Conservation (phyloP, 2,113 vertebrate genomes). For the Rhinolophus ferrumequinum region DNA sequence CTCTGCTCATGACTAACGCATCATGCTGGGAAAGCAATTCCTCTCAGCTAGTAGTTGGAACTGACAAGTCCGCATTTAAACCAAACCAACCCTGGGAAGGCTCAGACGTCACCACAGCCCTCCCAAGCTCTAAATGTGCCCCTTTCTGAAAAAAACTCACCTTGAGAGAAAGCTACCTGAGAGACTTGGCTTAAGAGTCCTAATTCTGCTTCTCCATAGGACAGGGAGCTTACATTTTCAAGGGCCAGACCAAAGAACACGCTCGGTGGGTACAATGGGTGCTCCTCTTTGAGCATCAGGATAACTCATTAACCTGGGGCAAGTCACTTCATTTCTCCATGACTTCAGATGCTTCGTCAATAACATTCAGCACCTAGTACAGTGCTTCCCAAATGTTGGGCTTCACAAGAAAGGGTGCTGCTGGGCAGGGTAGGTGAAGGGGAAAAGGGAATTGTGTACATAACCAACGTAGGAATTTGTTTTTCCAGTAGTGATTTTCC, state of each 20-base stretch:
- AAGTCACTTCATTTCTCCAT: neutral
- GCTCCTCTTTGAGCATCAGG: neutral
- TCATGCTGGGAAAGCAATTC: constrained; percentile 16
- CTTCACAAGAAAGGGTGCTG: neutral
- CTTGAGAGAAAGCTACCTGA: neutral
- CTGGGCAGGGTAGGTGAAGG: too few relatives aligned
- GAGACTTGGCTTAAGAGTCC: neutral
- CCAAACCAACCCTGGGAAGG: neutral
- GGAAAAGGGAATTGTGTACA: too few relatives aligned
- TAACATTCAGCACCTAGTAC: neutral
- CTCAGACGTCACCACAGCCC: neutral
- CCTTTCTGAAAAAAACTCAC: neutral
- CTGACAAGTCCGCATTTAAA: constrained; percentile 63
- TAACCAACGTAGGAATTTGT: neutral
- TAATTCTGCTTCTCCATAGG: neutral
- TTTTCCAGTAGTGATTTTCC: constrained; percentile 55
- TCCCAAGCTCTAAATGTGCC: neutral
- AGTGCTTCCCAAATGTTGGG: neutral
- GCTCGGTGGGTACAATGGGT: rapidly evolving
- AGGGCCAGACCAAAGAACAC: neutral
- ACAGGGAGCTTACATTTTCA: neutral
- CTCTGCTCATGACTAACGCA: constrained; percentile 62
- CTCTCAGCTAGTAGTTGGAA: constrained; percentile 18
- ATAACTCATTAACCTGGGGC: neutral
- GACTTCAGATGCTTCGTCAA: neutral